These are phyloP conservation scores for Prionace glauca DNA, from an alignment of 2,797 vertebrate genomes.

Conservation along the genomic window DNA sequence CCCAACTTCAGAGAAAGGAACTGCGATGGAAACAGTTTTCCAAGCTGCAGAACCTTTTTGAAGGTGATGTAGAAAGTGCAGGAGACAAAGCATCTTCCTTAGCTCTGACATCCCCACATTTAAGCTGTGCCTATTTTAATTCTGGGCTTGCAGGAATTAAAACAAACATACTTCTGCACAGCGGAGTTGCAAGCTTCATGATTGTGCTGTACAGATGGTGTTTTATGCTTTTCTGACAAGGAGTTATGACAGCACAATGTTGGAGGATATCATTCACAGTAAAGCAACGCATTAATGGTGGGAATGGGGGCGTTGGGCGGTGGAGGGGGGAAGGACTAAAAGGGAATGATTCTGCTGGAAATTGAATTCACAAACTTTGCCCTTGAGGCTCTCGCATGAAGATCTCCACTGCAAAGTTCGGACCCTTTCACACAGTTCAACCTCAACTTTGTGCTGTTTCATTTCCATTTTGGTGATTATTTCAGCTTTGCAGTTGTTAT, in stretches of 20 bases:
- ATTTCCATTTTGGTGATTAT: too few species aligned
- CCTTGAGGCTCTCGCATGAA: not conserved
- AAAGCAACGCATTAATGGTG: conserved; percentile 17
- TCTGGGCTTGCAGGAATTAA: not conserved
- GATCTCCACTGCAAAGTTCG: not conserved
- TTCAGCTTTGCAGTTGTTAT: not conserved
- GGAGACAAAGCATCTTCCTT: not conserved
- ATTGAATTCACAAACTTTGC: conserved; percentile 14
- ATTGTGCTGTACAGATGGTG: conserved; percentile 28
- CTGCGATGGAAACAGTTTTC: conserved; percentile 1
- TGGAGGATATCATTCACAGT: conserved; percentile 27
- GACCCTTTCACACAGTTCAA: too few species aligned
- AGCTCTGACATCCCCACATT: not conserved
- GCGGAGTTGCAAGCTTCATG: not conserved
- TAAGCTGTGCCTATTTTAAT: not conserved
- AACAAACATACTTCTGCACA: not conserved
- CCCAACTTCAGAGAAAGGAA: not conserved
- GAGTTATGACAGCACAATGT: conserved; percentile 30
- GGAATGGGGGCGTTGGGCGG: too few species aligned
- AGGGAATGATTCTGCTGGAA: not conserved
- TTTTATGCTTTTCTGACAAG: conserved; percentile 36
- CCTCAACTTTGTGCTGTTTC: not conserved
- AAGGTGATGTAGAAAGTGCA: not conserved
- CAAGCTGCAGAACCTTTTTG: conserved; percentile 22
- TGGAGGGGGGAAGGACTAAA: not conserved